Evolutionary conservation across 2,113 vertebrate genomes (phyloP).

Genomic region (Clarias magur): DNA sequence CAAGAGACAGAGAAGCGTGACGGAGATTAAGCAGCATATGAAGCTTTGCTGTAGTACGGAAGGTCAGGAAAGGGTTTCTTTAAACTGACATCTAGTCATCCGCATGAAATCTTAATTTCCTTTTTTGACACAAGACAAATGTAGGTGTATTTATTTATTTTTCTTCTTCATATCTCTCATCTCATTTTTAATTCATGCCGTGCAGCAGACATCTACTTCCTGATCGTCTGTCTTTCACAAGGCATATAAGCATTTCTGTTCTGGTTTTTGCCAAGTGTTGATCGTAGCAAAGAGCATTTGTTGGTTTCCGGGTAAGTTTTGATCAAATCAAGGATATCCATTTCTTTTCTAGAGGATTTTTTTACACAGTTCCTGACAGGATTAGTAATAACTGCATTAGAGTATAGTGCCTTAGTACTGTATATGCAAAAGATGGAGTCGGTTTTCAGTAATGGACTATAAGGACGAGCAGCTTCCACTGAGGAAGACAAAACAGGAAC

Average conservation of each 20-base stretch:
- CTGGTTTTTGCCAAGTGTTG: background rate
- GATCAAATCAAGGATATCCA: slow-evolving; percentile 25
- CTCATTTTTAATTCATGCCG: slow-evolving; percentile 20
- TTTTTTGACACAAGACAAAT: background rate
- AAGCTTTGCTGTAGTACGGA: background rate
- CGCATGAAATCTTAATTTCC: background rate
- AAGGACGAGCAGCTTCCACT: background rate
- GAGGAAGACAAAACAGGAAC: background rate
- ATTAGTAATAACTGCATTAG: background rate
- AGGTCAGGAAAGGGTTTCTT: background rate
- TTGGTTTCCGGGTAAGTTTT: slow-evolving; percentile 3
- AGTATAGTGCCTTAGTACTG: background rate
- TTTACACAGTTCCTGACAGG: background rate
- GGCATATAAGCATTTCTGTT: slow-evolving; percentile 7
- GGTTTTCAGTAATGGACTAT: background rate
- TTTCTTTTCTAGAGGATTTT: slow-evolving; percentile 11
- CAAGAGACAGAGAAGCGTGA: background rate
- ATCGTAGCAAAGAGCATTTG: slow-evolving; percentile 14
- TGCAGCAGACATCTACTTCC: slow-evolving; percentile 8
- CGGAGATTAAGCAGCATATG: background rate
- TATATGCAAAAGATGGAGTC: background rate
- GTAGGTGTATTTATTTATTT: background rate
- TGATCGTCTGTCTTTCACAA: background rate
- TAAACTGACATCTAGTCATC: background rate
- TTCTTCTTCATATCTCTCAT: background rate